Conservation (phyloP, 2,797 vertebrate species). For the Propithecus perrieri region DNA sequence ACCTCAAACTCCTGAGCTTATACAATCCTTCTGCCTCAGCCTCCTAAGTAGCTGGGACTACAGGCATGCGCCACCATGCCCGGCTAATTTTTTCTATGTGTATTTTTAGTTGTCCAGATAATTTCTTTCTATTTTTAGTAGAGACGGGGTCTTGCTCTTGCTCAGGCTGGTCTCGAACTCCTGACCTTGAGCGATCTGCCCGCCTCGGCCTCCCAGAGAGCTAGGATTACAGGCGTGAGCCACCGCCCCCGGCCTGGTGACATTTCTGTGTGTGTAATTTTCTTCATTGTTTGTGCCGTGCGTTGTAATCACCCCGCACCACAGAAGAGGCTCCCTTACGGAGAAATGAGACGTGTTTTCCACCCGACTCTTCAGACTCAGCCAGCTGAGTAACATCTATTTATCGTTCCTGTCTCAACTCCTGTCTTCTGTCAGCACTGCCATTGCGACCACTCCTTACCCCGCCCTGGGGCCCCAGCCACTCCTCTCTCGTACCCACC, state of each 20-base stretch:
- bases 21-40: too few relatives aligned
- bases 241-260: neutral
- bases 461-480: neutral
- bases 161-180: too few relatives aligned
- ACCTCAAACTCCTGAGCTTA: too few relatives aligned
- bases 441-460: fast-evolving
- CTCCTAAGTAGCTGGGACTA: too few relatives aligned
- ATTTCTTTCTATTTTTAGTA: too few relatives aligned
- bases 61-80: too few relatives aligned
- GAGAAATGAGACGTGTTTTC: neutral
- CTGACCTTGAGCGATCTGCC: too few relatives aligned
- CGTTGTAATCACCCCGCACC: neutral
- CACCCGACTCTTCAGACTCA: neutral
- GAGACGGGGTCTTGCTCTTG: too few relatives aligned
- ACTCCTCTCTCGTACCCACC: fast-evolving
- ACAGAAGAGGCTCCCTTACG: neutral
- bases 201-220: too few relatives aligned
- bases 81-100: too few relatives aligned
- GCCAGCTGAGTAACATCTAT: neutral
- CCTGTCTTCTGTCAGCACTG: neutral
- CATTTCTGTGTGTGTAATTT: neutral
- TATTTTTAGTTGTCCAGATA: too few relatives aligned
- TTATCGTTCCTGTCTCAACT: neutral
- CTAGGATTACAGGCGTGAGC: too few relatives aligned
- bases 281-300: neutral